Conservation (phyloP, 1,140 invertebrate genomes). For the Drosophila lowei region DNA sequence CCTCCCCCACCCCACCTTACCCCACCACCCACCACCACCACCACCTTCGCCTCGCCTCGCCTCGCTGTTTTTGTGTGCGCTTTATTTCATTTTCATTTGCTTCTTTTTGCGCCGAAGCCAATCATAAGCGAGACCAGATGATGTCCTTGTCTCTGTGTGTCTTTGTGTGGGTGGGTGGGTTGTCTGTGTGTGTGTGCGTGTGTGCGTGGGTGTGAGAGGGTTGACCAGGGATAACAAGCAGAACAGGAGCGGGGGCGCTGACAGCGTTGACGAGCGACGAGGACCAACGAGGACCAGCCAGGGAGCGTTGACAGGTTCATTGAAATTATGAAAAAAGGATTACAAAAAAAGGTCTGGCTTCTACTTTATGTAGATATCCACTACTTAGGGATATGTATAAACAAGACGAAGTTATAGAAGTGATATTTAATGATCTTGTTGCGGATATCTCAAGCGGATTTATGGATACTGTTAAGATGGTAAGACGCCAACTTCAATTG, state of each 20-base stretch:
- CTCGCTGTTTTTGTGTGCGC: slow-evolving; percentile 43
- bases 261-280: slow-evolving; percentile 33
- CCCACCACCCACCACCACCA: slow-evolving; percentile 8
- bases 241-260: slow-evolving; percentile 14
- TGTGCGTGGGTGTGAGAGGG: slow-evolving; percentile 43
- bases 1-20: slow-evolving; percentile 4
- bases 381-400: too few species aligned
- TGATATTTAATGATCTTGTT: too few species aligned
- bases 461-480: background rate
- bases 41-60: too few species aligned
- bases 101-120: slow-evolving; percentile 77
- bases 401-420: too few species aligned
- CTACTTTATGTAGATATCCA: slow-evolving; percentile 20
- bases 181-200: slow-evolving; percentile 11
- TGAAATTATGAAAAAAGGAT: slow-evolving; percentile 74
- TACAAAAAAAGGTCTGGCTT: slow-evolving; percentile 19
- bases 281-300: slow-evolving; percentile 18
- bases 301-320: slow-evolving; percentile 66
- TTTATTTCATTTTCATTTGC: slow-evolving; percentile 80
- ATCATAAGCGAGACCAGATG: slow-evolving; percentile 77
- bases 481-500: too few species aligned
- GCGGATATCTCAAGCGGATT: too few species aligned
- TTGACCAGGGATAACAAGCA: slow-evolving; percentile 50
- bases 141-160: slow-evolving; percentile 9
- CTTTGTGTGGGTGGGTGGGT: slow-evolving; percentile 30